phyloP scores from a whole-genome alignment of 2,888 invertebrate species.

The Synanthedon vespiformis region DNA sequence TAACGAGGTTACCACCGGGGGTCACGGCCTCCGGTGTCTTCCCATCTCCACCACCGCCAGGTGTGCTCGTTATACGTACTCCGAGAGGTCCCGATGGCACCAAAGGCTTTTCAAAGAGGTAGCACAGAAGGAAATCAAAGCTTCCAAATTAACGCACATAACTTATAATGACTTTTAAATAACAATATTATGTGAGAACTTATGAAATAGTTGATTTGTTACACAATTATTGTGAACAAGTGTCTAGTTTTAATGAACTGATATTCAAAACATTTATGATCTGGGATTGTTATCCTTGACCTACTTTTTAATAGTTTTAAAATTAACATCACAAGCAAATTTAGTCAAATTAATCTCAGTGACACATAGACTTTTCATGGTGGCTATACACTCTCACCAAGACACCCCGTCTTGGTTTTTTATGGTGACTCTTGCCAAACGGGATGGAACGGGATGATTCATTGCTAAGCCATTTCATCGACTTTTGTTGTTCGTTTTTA shows the following conservation, averaged over 20 bases:
- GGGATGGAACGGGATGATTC: too few relatives aligned
- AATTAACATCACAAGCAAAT: too few relatives aligned
- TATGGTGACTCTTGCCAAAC: too few relatives aligned
- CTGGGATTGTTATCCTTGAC: too few relatives aligned
- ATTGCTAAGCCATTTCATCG: too few relatives aligned
- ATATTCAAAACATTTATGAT: background rate
- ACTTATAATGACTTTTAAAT: conserved; percentile 2
- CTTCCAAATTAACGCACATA: conserved; percentile 15
- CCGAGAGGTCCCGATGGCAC: conserved; percentile 86
- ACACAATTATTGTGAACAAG: background rate
- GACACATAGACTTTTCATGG: too few relatives aligned
- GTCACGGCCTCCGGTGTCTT: conserved; percentile 42
- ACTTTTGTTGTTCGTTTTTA: too few relatives aligned
- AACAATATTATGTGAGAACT: background rate
- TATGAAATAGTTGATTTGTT: background rate
- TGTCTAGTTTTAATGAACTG: conserved; percentile 2
- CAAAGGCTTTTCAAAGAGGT: conserved; percentile 57
- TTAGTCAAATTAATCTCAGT: too few relatives aligned
- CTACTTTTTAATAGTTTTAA: too few relatives aligned
- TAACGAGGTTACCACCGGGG: conserved; percentile 46
- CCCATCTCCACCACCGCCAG: conserved; percentile 56
- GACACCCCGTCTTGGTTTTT: background rate
- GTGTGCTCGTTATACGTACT: conserved; percentile 74
- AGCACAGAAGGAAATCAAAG: conserved; percentile 29
- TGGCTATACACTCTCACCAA: background rate